Percentiles rank a stretch among this genome's conserved stretches.
Evolutionary conservation across 2,888 invertebrate species (phyloP).

Genomic region (Megaustenia siamemsis): DNA sequence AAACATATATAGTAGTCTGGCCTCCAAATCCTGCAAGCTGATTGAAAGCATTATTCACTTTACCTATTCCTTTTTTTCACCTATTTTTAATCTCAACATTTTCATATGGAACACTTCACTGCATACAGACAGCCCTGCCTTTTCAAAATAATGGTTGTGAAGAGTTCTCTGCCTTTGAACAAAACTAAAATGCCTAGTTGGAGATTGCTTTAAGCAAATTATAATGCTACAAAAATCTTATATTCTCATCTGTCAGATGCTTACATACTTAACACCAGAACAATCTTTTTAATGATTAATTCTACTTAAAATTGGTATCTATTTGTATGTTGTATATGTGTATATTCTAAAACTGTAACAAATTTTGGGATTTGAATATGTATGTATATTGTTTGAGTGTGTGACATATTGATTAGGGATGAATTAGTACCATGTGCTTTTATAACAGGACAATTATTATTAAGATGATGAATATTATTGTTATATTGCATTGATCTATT

Average conservation of each 20-base stretch:
- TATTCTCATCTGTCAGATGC: neutral
- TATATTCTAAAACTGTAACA: neutral
- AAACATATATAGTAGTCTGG: too few species aligned
- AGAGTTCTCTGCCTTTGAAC: conserved; percentile 33
- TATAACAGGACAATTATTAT: too few species aligned
- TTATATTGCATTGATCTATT: conserved; percentile 9
- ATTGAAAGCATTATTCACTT: too few species aligned
- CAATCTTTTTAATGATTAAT: neutral
- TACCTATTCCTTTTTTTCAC: too few species aligned
- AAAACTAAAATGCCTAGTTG: neutral
- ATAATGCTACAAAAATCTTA: neutral
- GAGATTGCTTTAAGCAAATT: conserved; percentile 2
- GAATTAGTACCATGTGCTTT: neutral
- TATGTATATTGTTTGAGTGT: neutral
- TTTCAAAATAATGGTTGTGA: conserved; percentile 46
- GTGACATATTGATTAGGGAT: neutral
- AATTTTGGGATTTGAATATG: neutral
- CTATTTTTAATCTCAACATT: too few species aligned
- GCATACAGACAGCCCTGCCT: conserved; percentile 1
- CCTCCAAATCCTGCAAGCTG: too few species aligned
- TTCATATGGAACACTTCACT: too few species aligned
- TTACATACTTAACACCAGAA: neutral
- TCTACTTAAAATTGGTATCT: neutral
- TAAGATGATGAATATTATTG: neutral
- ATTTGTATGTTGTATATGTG: neutral